Base-by-base conservation (phyloP, 2,797 vertebrate species). In the Falco naumanni region DNA sequence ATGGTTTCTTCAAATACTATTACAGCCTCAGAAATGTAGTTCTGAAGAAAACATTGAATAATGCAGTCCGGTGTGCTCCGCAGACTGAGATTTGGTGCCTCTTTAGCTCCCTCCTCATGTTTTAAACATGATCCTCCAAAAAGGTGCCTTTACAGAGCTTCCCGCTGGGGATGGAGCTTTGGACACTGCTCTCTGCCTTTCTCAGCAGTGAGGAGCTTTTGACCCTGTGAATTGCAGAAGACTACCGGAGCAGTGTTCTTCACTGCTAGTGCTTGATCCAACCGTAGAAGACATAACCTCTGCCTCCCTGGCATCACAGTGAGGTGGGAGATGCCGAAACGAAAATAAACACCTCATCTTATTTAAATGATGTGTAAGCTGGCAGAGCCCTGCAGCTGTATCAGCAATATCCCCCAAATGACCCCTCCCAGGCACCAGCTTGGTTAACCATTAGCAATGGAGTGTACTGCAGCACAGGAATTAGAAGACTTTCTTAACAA, bases 81-180 rank as follows among this genome's bases (percentile, higher is more conserved):
- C 70, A 68, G 80, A 41, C 61, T 18, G 68, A 79, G 83, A 50
- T 79, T 80, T 37, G 45, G n/a, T 71, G 89, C 61, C 80, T 64
- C 72, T 83, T 56, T 50, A 91, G 71, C 69, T 69, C 72, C 75
- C 50, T 84, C 41, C 33, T 64, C 77, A 16, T 78, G n/a, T 83
- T 95, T 96, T 94, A 94, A 93, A 91, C 18, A 87, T 34, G 53
- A 33, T 26, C 37, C 63, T 93, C 84, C 91, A 50, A 6, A 80
- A 78, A 75, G 48, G 60, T 59, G 66, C 51, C 63, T 87, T 83
- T 39, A 10, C 8, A 1, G 3, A 16, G 64, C 57, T 71, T 56
- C 45, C 29, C 5, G 0, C 41, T 56, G 79, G 57, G 83, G 63
- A 37, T 31, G 37, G 50, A 82, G 63, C 25, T 39, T 20, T 34